Evolutionary conservation across 1,140 invertebrate genomes (phyloP).

Genomic region (Bathynomus jamesi): DNA sequence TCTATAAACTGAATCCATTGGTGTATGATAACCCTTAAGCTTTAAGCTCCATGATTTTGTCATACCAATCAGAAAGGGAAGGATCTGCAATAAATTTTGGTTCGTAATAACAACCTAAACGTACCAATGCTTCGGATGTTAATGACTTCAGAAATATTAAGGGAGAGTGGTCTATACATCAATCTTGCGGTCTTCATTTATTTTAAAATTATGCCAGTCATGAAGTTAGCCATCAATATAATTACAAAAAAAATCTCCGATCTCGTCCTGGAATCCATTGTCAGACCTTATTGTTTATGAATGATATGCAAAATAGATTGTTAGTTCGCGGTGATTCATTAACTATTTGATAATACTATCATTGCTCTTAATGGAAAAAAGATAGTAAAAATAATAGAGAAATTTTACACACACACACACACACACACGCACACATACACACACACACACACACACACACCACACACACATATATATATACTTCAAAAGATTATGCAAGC

Average conservation of each 20-base stretch:
- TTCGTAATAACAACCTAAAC: not conserved
- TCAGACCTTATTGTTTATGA: not conserved
- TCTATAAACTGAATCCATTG: not conserved
- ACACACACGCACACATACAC: too few species aligned
- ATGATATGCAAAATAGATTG: not conserved
- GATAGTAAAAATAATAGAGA: not conserved
- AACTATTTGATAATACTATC: not conserved
- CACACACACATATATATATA: too few species aligned
- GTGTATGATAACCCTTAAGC: not conserved
- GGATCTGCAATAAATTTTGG: not conserved
- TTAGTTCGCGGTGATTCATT: not conserved
- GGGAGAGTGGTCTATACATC: not conserved
- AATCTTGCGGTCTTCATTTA: not conserved
- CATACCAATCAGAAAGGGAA: not conserved
- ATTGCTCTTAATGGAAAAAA: not conserved
- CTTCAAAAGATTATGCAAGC: too few species aligned
- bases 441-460: too few species aligned
- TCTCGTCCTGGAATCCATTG: not conserved
- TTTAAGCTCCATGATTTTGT: not conserved
- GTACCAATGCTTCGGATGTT: not conserved
- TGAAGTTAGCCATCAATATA: not conserved
- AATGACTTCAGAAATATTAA: not conserved
- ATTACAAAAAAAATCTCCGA: not conserved
- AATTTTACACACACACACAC: too few species aligned
- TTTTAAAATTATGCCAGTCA: not conserved